These are phyloP conservation scores for Ormyrus nitidulus DNA, from an alignment of 2,888 invertebrate genomes.

Conservation along the genomic window DNA sequence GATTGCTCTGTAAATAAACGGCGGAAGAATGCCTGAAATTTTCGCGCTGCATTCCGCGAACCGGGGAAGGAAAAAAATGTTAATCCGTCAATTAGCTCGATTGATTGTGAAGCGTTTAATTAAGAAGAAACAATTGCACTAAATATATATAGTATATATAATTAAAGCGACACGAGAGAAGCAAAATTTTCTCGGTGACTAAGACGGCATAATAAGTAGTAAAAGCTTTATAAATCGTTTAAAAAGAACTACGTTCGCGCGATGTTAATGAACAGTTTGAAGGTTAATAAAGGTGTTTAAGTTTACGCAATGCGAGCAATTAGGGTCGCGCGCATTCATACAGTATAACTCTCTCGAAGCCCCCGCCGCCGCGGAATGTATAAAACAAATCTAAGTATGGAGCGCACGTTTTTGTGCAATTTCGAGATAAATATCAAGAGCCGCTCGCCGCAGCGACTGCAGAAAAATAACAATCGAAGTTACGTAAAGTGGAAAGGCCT, in stretches of 20 bases:
- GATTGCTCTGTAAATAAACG: too few species aligned
- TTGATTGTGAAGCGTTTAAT: too few species aligned
- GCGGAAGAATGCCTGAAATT: too few species aligned
- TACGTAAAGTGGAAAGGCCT: constrained; percentile 31
- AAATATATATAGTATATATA: too few species aligned
- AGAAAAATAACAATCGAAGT: constrained; percentile 18
- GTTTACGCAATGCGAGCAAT: constrained; percentile 35
- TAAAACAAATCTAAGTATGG: constrained; percentile 35
- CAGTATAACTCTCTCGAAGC: too few species aligned
- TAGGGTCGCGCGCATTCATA: constrained; percentile 27
- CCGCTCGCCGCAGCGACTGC: neutral
- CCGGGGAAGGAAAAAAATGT: too few species aligned
- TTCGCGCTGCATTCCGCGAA: too few species aligned
- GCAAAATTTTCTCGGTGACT: too few species aligned
- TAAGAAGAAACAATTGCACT: too few species aligned
- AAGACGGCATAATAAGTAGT: too few species aligned
- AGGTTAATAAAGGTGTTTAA: constrained; percentile 47
- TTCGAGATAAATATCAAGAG: constrained; percentile 20
- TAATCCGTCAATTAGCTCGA: too few species aligned
- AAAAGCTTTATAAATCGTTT: neutral
- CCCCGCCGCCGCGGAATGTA: constrained; percentile 7
- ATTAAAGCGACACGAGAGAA: too few species aligned
- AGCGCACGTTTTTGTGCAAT: constrained; percentile 35
- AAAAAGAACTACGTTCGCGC: neutral
- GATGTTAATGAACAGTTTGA: constrained; percentile 23